Percentiles rank a stretch among this genome's conserved stretches.
These are phyloP conservation scores for Mustela nigripes DNA, from an alignment of 2,113 vertebrate species.

Conservation along the genomic window DNA sequence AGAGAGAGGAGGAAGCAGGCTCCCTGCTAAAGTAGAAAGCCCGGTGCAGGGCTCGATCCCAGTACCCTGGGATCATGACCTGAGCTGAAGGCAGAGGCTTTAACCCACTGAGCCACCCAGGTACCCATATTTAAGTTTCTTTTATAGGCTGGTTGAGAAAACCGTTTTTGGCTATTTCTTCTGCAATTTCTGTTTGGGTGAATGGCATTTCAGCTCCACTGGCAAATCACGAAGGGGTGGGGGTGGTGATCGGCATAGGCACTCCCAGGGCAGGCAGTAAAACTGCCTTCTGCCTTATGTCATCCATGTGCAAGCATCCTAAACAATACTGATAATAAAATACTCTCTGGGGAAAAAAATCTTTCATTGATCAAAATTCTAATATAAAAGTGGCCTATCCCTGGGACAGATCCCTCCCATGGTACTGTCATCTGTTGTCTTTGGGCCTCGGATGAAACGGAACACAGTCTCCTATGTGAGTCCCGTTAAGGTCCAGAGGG, in stretches of 20 bases:
- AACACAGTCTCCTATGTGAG: background rate
- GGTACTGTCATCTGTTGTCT: too few species aligned
- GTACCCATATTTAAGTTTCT: background rate
- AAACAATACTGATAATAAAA: background rate
- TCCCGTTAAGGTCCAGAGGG: accelerated
- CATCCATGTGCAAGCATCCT: background rate
- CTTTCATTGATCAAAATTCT: background rate
- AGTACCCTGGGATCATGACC: too few species aligned
- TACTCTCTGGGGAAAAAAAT: too few species aligned
- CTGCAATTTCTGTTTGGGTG: background rate
- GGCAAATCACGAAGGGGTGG: background rate
- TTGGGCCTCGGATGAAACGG: background rate
- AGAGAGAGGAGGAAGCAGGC: too few species aligned
- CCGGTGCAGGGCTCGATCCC: too few species aligned
- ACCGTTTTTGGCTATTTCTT: background rate
- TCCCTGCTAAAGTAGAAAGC: too few species aligned
- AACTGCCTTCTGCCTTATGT: background rate
- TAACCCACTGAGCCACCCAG: too few species aligned
- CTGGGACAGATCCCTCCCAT: background rate
- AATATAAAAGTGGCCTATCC: background rate
- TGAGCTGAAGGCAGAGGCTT: too few species aligned
- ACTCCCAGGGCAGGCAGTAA: too few species aligned
- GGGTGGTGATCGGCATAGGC: background rate
- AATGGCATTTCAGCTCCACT: background rate
- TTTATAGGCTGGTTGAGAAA: background rate